Evolutionary conservation across 2,888 invertebrate species (phyloP).

Genomic region (Melieria crassipennis): DNA sequence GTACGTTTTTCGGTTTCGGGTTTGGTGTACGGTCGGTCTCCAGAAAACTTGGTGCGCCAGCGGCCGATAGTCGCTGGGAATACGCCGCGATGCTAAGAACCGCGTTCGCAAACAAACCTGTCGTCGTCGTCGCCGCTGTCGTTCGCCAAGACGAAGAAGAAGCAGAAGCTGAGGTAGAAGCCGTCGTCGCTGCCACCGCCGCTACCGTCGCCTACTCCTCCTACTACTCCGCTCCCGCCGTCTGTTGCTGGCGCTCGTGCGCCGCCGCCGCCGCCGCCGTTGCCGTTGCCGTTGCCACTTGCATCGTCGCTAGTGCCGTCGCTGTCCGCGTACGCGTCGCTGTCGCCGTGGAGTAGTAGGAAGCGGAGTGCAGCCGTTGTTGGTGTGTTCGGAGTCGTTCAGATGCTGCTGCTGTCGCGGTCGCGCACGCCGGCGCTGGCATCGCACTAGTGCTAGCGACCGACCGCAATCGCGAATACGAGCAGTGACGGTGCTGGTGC

Average conservation of each 20-base stretch:
- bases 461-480: too few species aligned
- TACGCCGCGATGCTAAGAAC: conserved; percentile 64
- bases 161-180: conserved; percentile 29
- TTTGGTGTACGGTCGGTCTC: conserved; percentile 47
- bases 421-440: too few species aligned
- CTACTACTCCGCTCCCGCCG: background rate
- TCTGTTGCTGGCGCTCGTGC: background rate
- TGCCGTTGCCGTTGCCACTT: background rate
- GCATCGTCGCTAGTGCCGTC: background rate
- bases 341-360: too few species aligned
- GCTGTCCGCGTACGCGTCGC: background rate
- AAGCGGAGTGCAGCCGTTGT: background rate
- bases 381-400: background rate
- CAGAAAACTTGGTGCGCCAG: conserved; percentile 54
- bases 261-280: background rate
- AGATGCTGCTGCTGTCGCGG: too few species aligned
- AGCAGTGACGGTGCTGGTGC: too few species aligned
- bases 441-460: too few species aligned
- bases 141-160: conserved; percentile 5
- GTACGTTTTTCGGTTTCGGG: conserved; percentile 15
- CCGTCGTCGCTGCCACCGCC: conserved; percentile 10
- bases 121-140: conserved; percentile 32
- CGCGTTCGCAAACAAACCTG: conserved; percentile 54
- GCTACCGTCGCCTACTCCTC: conserved; percentile 9
- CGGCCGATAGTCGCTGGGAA: conserved; percentile 61